Evolutionary conservation across 2,797 vertebrate species (phyloP), one percentile per base, ranked within the genome.

Genomic region (Xerus rutilus): DNA sequence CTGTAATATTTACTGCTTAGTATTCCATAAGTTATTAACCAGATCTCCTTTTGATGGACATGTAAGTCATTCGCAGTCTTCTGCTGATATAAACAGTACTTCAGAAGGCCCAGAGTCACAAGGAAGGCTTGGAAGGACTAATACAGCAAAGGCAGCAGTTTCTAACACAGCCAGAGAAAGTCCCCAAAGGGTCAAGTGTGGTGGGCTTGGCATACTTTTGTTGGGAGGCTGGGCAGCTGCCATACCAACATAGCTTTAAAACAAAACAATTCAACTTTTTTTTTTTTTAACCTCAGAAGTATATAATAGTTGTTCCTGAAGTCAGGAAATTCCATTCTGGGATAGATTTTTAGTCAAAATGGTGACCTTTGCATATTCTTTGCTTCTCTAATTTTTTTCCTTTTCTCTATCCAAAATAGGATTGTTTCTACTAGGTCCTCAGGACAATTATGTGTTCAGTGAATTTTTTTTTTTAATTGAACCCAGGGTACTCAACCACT

Each of bases 311-410:
- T 17, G 5, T n/a, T 83, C 20, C 65, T 70, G 17, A 54, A 74
- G 64, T 57, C 23, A 82, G 47, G 7, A 79, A n/a, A 32, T 10
- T 67, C 32, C 17, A 47, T 43, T 86, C n/a, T 39, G 28, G n/a
- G 28, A 52, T 14, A 91, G 30, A 72, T 54, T 94, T 95, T 73
- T 92, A 78, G n/a, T 85, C 35, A 70, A 88, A 93, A 85, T 52
- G 12, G 9, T 28, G 25, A 70, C 1, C 8, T 59, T 78, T 14
- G 12, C 30, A 52, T 78, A 45, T 20, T 86, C 49, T 85, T 47
- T 89, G 59, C 82, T 86, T 94, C 72, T 83, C 52, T 82, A 28
- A 7, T 91, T 93, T 92, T 70, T 90, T 94, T 57, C 43, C 57
- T 86, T 15, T 74, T 23, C 35, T 62, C 52, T 86, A 28, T 74